Conservation (phyloP, 2,113 vertebrate species). For the Dipodomys merriami region DNA sequence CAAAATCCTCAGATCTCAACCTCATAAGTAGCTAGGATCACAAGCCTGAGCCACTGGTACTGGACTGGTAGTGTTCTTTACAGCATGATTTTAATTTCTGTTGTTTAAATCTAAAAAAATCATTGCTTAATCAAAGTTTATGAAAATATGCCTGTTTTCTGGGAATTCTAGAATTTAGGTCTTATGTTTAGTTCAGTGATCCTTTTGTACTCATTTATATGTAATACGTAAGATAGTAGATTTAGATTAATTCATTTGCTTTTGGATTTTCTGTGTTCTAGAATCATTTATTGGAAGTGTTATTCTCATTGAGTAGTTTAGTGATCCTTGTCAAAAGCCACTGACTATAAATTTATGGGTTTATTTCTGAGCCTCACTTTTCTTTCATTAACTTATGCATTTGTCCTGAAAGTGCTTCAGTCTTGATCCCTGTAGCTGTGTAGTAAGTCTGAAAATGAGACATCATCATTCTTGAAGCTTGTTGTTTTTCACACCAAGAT, state of each 20-base stretch:
- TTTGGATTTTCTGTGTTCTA: background rate
- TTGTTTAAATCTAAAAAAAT: slow-evolving; percentile 1
- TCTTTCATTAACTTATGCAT: background rate
- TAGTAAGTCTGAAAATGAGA: slow-evolving; percentile 35
- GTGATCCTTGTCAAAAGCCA: background rate
- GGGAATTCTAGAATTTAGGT: background rate
- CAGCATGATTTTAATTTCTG: slow-evolving; percentile 19
- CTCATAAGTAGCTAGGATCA: no score
- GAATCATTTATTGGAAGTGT: background rate
- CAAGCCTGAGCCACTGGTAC: background rate
- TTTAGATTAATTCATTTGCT: background rate
- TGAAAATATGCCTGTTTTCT: background rate
- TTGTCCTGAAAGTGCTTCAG: background rate
- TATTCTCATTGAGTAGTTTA: background rate
- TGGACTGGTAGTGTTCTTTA: background rate
- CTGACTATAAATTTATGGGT: background rate
- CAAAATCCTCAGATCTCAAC: no score
- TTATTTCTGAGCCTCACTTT: background rate
- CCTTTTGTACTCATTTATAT: slow-evolving; percentile 23
- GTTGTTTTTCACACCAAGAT: background rate
- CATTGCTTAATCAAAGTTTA: background rate
- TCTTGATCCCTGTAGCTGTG: background rate
- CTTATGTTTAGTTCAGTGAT: background rate
- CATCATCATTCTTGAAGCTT: background rate
- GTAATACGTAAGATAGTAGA: background rate